Evolutionary conservation across 1,140 invertebrate species (phyloP), one percentile per base, ranked within the genome.

Genomic region (Ganaspis sp.): DNA sequence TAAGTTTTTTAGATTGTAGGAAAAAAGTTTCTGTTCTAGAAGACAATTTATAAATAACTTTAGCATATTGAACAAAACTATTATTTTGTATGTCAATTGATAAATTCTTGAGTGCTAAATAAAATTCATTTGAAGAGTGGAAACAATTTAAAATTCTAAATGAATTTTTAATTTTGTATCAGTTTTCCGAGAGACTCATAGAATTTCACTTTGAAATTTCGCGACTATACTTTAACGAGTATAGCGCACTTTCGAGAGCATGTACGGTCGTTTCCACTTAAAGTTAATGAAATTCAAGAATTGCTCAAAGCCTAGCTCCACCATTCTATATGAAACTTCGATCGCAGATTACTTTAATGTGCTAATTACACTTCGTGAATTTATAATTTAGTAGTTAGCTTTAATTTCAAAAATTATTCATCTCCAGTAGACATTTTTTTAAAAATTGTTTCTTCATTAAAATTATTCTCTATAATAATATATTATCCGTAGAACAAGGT

Each of bases 181-280:
- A 49, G 45, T 49, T 49, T 49, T 17, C n/a, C 17, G 0, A 45
- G n/a, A 49, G 45, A 17, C 45, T 17, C 45, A 17, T 49, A 49
- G 15, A 49, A 49, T 49, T 49, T 49, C 45, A 49, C 45, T 49
- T 49, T 49, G 45, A 49, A 49, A 49, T 49, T 49, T 49, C 12
- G 45, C 45, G 15, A 49, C 45, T 49, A 17, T 49, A 49, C 0
- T 49, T 49, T 49, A 49, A 49, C 45, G 45, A 49, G 45, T 64
- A 64, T 29, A 26, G 21, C 23, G 54, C 19, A 49, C 54, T 29
- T 29, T 26, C 54, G 0, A 1, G 15, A 64, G 45, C 45, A 49
- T 49, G 45, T 49, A 64, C 54, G 23, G 23, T 19, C 54, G 54
- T 64, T 64, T 64, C 54, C 54, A 64, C 54, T 64, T 64, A 64